These are phyloP conservation scores for Grammomys dolichurus DNA, from an alignment of 2,113 vertebrate genomes.

Conservation along the genomic window DNA sequence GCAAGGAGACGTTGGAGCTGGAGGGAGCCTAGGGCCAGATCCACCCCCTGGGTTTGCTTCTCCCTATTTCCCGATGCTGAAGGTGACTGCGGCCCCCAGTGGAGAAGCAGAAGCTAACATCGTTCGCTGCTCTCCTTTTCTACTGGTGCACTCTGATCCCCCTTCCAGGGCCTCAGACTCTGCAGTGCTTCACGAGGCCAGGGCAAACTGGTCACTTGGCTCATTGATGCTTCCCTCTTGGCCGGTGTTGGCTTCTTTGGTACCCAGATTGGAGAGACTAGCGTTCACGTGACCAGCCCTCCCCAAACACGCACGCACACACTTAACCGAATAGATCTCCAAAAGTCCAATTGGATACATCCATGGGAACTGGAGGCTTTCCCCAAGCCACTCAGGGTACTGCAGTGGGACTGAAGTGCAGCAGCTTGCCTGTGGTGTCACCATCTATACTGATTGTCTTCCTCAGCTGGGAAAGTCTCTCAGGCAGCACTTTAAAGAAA, in stretches of 20 bases:
- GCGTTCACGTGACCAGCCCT: constrained; percentile 28
- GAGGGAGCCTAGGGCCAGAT: background rate
- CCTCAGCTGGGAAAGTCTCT: background rate
- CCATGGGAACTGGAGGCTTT: background rate
- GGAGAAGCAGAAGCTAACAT: background rate
- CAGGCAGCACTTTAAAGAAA: background rate
- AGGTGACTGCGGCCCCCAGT: constrained; percentile 77
- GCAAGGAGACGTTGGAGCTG: constrained; percentile 62
- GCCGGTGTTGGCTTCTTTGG: background rate
- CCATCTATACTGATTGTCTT: background rate
- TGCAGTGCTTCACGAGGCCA: constrained; percentile 7
- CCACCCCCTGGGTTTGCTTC: background rate
- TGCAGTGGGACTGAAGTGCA: background rate
- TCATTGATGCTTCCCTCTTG: constrained; percentile 21
- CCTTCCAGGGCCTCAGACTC: background rate
- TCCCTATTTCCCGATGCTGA: background rate
- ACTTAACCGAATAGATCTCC: background rate
- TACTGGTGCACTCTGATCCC: background rate
- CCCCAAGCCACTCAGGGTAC: background rate
- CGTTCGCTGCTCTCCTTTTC: background rate
- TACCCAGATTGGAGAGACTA: constrained; percentile 29
- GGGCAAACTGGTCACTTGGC: constrained; percentile 6
- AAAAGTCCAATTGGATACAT: background rate
- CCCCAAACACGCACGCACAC: background rate
- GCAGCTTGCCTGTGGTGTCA: background rate